Base-by-base conservation (phyloP, 2,797 vertebrate species). In the Sphaeramia orbicularis region DNA sequence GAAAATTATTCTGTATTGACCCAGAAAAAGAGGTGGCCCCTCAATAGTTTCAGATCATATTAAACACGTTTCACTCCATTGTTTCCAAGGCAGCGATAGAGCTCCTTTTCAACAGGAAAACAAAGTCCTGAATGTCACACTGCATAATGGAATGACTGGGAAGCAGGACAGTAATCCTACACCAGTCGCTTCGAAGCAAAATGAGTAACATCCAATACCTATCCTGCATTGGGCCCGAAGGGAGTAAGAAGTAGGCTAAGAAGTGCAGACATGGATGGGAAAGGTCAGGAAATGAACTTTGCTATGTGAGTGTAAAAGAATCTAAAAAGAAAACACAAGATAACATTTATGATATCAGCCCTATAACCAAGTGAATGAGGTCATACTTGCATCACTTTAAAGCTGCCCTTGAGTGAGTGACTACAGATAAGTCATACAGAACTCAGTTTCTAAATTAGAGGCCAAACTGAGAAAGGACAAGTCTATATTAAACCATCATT, bases 91-190 rank as follows among this genome's bases (percentile, higher is more conserved):
- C 35, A 64, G 83, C 66, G 55, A 63, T 45, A 62, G 32, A 40
- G 62, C 50, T 80, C 38, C 40, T 42, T 72, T 67, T 67, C 37
- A 68, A 52, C 52, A 58, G 64, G 32, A 79, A 57, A 80, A 75
- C 69, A 78, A 86, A 71, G 69, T 60, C 14, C 47, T 78, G 51
- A 60, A 67, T 76, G 78, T 86, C 83, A 76, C 76, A 72, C 67
- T 60, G 64, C 55, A 37, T 66, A 84, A 91, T 81, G 87, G 79
- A 79, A 80, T 50, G 50, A 76, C 70, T 67, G 64, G 60, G 50
- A 75, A 77, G 76, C 40, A 68, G 75, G 65, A 53, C 18, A 65
- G 91, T 88, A 93, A 94, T 75, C 40, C 1, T 83, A 93, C 76
- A 89, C 92, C 83, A 47, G 50, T 4, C 1, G 61, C 78, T 65